These are phyloP conservation scores for Eleginops maclovinus DNA, from an alignment of 2,113 vertebrate species.

Conservation along the genomic window DNA sequence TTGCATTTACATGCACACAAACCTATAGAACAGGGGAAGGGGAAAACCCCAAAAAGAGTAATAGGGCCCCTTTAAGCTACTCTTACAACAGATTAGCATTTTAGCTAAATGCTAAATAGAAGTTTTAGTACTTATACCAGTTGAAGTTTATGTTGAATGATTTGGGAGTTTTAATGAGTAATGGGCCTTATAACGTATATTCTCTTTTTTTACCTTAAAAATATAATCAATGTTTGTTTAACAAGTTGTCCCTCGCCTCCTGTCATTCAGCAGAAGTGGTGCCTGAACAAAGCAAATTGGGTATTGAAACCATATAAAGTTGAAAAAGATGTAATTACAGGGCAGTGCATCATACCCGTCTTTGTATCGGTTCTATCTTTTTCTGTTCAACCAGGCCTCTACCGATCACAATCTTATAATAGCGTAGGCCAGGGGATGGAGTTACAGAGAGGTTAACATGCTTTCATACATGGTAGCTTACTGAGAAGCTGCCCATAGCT, in stretches of 20 bases:
- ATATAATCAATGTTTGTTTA: too few relatives aligned
- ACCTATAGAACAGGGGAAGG: too few relatives aligned
- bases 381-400: neutral
- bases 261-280: conserved; percentile 2
- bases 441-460: neutral
- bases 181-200: too few relatives aligned
- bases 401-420: conserved; percentile 3
- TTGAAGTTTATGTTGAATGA: too few relatives aligned
- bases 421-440: neutral
- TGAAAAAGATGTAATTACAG: neutral
- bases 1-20: too few relatives aligned
- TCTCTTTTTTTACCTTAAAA: too few relatives aligned
- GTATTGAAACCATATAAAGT: too few relatives aligned
- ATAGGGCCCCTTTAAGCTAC: neutral
- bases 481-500: neutral
- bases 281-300: too few relatives aligned
- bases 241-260: too few relatives aligned
- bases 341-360: neutral
- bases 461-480: neutral
- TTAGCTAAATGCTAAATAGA: neutral
- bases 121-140: neutral
- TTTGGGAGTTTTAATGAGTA: too few relatives aligned
- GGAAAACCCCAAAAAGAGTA: too few relatives aligned
- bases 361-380: neutral
- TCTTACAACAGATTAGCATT: neutral